Evolutionary conservation across 2,797 vertebrate genomes (phyloP).

Genomic region (Sebastiscus albofasciatus): DNA sequence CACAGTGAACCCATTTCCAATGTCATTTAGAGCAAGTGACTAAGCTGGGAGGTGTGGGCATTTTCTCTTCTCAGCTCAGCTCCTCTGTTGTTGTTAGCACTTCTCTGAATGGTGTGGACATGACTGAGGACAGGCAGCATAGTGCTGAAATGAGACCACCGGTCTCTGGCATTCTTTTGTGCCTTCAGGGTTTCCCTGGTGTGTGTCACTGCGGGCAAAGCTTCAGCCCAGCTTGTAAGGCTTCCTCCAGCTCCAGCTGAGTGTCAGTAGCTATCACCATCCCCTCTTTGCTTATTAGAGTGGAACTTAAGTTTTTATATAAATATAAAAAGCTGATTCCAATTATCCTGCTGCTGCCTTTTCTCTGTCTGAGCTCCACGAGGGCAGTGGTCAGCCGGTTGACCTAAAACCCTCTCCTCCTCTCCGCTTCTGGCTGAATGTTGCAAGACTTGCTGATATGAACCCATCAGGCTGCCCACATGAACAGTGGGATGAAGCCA

Average conservation of each 20-base stretch:
- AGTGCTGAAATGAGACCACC: slow-evolving; percentile 42
- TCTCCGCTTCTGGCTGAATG: slow-evolving; percentile 49
- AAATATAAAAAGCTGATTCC: slow-evolving; percentile 24
- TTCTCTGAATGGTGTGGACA: slow-evolving; percentile 47
- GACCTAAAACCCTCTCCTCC: slow-evolving; percentile 51
- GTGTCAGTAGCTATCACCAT: slow-evolving; percentile 17
- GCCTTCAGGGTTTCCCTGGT: slow-evolving; percentile 35
- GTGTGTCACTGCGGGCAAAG: slow-evolving; percentile 38
- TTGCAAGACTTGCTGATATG: slow-evolving; percentile 50
- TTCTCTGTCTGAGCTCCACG: slow-evolving; percentile 17
- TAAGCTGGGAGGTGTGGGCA: slow-evolving; percentile 28
- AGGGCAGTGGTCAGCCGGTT: slow-evolving; percentile 31
- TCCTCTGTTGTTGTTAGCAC: slow-evolving; percentile 56
- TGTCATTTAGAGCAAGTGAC: slow-evolving; percentile 52
- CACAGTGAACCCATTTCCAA: slow-evolving; percentile 38
- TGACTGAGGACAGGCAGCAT: slow-evolving; percentile 38
- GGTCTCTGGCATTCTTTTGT: slow-evolving; percentile 18
- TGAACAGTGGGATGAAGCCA: slow-evolving; percentile 43
- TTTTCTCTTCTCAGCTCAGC: slow-evolving; percentile 22
- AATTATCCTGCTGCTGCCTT: slow-evolving; percentile 29
- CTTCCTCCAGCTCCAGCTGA: slow-evolving; percentile 24
- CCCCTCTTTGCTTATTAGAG: slow-evolving; percentile 20
- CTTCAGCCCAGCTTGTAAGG: slow-evolving; percentile 14
- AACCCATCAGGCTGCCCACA: slow-evolving; percentile 59
- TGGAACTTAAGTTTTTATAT: slow-evolving; percentile 36